Conservation (phyloP, 2,888 invertebrate species). For the Polydrusus tereticollis region DNA sequence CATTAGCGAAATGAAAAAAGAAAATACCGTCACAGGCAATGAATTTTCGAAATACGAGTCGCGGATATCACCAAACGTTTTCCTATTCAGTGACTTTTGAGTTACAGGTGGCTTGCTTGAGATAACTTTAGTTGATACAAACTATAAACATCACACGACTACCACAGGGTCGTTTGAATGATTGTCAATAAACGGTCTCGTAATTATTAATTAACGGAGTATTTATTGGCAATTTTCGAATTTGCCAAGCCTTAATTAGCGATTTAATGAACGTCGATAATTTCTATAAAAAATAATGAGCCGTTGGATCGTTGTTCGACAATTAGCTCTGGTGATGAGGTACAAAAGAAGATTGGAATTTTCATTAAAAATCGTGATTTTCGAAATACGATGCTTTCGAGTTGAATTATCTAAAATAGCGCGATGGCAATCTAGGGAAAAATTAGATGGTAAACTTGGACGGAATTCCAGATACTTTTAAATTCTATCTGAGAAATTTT, state of each 20-base stretch:
- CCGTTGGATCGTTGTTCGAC: background rate
- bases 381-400: background rate
- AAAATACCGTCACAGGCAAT: too few species aligned
- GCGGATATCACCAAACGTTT: too few species aligned
- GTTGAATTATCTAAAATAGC: background rate
- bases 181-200: background rate
- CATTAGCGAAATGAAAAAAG: too few species aligned
- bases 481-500: too few species aligned
- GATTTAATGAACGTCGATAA: conserved; percentile 13
- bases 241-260: conserved; percentile 11
- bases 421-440: background rate
- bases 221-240: conserved; percentile 18
- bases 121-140: background rate
- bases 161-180: background rate
- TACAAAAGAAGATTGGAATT: background rate
- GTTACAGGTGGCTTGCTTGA: too few species aligned
- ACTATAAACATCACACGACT: background rate
- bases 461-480: too few species aligned
- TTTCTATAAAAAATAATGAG: conserved; percentile 11
- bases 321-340: conserved; percentile 11
- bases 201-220: conserved; percentile 15
- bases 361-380: conserved; percentile 15
- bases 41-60: too few species aligned
- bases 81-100: too few species aligned
- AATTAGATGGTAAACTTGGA: background rate